Conservation (phyloP, 1,140 invertebrate genomes). For the Asobara japonica region DNA sequence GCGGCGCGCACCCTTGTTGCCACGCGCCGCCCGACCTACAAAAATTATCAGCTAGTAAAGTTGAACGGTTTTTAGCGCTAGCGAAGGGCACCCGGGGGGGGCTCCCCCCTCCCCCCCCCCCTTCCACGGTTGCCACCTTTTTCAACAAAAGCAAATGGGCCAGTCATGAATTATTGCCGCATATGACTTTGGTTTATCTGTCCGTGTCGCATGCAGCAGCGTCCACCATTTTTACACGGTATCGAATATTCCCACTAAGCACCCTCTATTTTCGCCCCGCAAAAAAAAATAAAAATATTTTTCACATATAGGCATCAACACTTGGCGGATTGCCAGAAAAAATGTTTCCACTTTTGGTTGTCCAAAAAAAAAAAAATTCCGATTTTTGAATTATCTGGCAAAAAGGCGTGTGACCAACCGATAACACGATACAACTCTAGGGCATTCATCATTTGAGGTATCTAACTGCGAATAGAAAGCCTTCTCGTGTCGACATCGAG, state of each 20-base stretch:
- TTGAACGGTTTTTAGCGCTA: slow-evolving; percentile 35
- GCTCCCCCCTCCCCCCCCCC: neutral
- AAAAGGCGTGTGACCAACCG: neutral
- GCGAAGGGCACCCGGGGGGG: neutral
- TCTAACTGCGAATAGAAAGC: neutral
- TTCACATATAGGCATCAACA: neutral
- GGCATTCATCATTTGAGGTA: slow-evolving; percentile 1
- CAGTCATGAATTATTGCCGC: slow-evolving; percentile 35
- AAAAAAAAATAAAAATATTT: neutral
- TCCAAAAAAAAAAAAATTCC: neutral
- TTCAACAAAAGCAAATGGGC: slow-evolving; percentile 30
- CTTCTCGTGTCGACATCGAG: neutral
- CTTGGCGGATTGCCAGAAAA: neutral
- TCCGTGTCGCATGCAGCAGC: neutral
- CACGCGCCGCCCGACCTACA: slow-evolving; percentile 42
- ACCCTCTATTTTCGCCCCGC: neutral
- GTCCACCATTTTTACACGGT: neutral
- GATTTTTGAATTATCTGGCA: slow-evolving; percentile 7
- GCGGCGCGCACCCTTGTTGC: slow-evolving; percentile 19
- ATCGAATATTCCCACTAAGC: slow-evolving; percentile 8
- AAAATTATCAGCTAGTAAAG: slow-evolving; percentile 53
- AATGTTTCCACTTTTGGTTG: neutral
- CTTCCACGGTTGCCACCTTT: neutral
- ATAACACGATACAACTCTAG: neutral
- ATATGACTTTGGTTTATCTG: slow-evolving; percentile 16